Evolutionary conservation across 2,113 vertebrate species (phyloP).

Genomic region (Enhydra lutris): DNA sequence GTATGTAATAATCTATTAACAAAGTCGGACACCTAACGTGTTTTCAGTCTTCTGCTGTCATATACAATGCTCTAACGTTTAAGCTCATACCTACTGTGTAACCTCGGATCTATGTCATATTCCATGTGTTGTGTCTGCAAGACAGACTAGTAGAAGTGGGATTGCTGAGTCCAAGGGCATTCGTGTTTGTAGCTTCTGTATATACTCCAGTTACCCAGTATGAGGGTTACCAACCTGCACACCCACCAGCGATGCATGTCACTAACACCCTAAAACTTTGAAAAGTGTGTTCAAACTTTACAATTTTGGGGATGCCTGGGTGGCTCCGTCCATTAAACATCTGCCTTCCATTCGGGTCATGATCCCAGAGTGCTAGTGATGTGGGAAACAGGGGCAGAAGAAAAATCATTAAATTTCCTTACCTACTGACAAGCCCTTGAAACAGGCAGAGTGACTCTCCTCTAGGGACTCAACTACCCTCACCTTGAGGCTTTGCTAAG

Average conservation of each 20-base stretch:
- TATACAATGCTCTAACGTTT: neutral
- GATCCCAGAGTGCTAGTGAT: neutral
- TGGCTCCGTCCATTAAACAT: neutral
- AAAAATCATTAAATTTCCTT: too few relatives aligned
- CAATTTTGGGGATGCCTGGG: neutral
- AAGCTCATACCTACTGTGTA: neutral
- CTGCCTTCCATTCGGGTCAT: neutral
- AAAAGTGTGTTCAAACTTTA: too few relatives aligned
- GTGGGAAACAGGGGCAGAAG: too few relatives aligned
- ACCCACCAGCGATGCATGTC: neutral
- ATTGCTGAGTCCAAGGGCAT: neutral
- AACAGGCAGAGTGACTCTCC: too few relatives aligned
- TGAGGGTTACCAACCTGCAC: neutral
- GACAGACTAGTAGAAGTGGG: neutral
- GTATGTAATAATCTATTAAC: neutral
- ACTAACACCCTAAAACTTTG: neutral
- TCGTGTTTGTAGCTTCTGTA: neutral
- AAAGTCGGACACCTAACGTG: neutral
- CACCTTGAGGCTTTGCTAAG: too few relatives aligned
- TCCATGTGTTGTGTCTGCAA: neutral
- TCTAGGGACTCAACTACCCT: too few relatives aligned
- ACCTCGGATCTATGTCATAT: neutral
- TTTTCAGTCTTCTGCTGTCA: neutral
- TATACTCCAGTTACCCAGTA: neutral
- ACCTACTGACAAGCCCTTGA: too few relatives aligned